Conservation (phyloP, 2,113 vertebrate genomes). For the Callionymus lyra region DNA sequence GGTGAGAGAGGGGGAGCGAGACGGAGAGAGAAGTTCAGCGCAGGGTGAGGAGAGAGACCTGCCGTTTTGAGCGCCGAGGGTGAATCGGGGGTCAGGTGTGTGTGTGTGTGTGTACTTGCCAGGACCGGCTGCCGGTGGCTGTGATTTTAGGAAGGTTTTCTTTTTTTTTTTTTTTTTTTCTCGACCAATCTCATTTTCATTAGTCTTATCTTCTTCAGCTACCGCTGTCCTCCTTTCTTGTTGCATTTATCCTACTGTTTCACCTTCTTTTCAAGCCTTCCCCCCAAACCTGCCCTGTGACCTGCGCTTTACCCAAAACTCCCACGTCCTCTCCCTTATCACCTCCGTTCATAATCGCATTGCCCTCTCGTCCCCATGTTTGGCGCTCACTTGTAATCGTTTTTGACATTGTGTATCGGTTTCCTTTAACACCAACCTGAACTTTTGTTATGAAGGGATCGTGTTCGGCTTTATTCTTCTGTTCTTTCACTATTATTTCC, state of each 20-base stretch:
- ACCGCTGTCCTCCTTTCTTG: conserved; percentile 12
- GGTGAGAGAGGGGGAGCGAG: conserved; percentile 53
- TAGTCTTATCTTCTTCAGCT: conserved; percentile 19
- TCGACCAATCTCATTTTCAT: conserved; percentile 25
- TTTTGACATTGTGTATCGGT: too few relatives aligned
- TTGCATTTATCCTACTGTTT: conserved; percentile 24
- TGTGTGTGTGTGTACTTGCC: conserved; percentile 15
- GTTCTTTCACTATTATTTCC: too few relatives aligned
- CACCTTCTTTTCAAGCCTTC: conserved; percentile 9
- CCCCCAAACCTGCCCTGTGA: conserved; percentile 29
- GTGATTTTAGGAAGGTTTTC: conserved; percentile 19
- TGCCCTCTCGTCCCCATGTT: too few relatives aligned
- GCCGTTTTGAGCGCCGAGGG: conserved; percentile 28
- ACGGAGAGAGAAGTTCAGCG: conserved; percentile 49
- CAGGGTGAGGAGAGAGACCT: conserved; percentile 52
- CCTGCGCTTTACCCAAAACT: conserved; percentile 32
- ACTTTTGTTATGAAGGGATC: too few relatives aligned
- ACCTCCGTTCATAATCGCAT: too few relatives aligned
- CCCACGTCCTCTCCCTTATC: background rate
- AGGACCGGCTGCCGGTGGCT: conserved; percentile 33
- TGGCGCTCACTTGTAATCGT: too few relatives aligned
- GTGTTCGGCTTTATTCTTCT: too few relatives aligned
- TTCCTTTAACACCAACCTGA: too few relatives aligned
- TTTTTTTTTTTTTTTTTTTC: background rate
- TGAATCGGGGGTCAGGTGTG: conserved; percentile 38